Conservation (phyloP, 2,797 vertebrate species). For the Peromyscus attwateri region DNA sequence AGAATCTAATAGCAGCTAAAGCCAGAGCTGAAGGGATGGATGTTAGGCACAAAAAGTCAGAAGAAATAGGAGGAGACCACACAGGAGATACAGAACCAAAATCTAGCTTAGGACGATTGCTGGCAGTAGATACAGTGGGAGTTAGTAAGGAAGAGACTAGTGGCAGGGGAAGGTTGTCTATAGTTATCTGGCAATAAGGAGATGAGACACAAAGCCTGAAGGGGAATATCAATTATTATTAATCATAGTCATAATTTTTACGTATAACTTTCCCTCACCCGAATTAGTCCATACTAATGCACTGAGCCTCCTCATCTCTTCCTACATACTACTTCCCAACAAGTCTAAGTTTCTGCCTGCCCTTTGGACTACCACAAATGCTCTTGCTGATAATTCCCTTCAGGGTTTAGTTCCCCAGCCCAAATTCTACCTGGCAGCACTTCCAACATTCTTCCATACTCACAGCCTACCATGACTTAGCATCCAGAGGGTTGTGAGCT, state of each 20-base stretch:
- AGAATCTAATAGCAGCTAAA: slow-evolving; percentile 14
- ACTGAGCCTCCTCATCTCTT: neutral
- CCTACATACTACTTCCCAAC: neutral
- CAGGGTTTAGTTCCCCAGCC: neutral
- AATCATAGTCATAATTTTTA: slow-evolving; percentile 7
- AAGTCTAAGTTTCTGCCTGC: neutral
- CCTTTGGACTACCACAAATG: neutral
- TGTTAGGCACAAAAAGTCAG: neutral
- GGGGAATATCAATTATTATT: neutral
- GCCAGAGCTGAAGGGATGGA: slow-evolving; percentile 14
- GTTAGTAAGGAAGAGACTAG: neutral
- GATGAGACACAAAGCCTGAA: neutral
- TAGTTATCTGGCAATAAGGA: neutral
- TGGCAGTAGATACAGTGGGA: neutral
- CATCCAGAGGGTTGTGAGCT: neutral
- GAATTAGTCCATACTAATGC: neutral
- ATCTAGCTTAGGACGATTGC: neutral
- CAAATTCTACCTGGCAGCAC: slow-evolving; percentile 1
- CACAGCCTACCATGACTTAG: neutral
- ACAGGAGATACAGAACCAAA: slow-evolving; percentile 17
- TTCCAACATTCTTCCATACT: neutral
- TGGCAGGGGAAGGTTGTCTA: neutral
- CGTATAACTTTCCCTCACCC: neutral
- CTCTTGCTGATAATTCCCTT: neutral
- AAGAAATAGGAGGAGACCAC: neutral